Conservation (phyloP, 2,113 vertebrate genomes). For the Argyrosomus japonicus region DNA sequence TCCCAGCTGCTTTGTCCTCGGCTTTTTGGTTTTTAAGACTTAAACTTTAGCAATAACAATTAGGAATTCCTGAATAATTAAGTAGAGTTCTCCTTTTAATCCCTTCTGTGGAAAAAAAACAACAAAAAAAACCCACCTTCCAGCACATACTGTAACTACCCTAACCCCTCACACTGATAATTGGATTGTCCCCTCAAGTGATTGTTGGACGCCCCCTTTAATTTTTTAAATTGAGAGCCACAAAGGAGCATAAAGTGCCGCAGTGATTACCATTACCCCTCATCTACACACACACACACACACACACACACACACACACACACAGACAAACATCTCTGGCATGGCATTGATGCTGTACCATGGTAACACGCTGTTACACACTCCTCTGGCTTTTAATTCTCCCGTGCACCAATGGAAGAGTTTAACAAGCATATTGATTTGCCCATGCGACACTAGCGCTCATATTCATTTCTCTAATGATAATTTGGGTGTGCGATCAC, state of each 20-base stretch:
- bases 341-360: constrained; percentile 18
- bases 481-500: constrained; percentile 66
- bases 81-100: constrained; percentile 31
- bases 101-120: constrained; percentile 13
- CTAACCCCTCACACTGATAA: constrained; percentile 38
- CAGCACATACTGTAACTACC: constrained; percentile 27
- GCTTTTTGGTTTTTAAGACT: constrained; percentile 6
- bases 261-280: constrained; percentile 59
- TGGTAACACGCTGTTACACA: constrained; percentile 50
- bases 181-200: constrained; percentile 59
- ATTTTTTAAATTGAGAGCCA: constrained; percentile 60
- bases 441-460: constrained; percentile 41
- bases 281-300: constrained; percentile 23
- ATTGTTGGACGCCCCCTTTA: constrained; percentile 43
- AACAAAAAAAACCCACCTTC: constrained; percentile 19
- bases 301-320: constrained; percentile 5
- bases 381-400: constrained; percentile 54
- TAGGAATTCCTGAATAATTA: constrained; percentile 44
- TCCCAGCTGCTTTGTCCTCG: constrained; percentile 26
- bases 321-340: constrained; percentile 23
- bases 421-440: constrained; percentile 70
- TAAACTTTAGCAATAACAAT: constrained; percentile 45
- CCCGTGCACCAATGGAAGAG: constrained; percentile 18
- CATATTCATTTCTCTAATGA: constrained; percentile 71
- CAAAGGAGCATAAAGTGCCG: constrained; percentile 47